Evolutionary conservation across 2,113 vertebrate species (phyloP), one percentile per base, ranked within the genome.

Genomic region (Varanus salvator): DNA sequence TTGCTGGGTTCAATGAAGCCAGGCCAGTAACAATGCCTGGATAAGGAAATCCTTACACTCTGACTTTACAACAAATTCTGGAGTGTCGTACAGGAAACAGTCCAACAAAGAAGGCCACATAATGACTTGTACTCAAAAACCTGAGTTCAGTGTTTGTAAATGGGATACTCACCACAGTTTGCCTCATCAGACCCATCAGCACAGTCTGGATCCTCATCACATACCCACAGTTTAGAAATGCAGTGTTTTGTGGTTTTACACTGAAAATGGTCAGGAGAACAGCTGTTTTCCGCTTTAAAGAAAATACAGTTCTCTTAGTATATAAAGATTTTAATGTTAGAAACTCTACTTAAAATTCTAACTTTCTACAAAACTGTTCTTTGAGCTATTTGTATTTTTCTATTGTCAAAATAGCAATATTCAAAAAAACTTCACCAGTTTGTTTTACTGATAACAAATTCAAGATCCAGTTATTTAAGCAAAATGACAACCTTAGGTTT

Each of bases 161-260:
- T 27, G 21, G 1, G 27, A 72, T 54, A 97, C 99, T 99, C 96
- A 99, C 99, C 99, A 80, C 99, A 99, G 94, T 98, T 99, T 48
- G 98, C 98, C 95, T 99, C 99, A 52, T 99, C 99, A 1, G 99
- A 99, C 34, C 99, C 99, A 50, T 99, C 99, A 6, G 99, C 98
- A 75, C 99, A 99, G 92, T 99, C 99, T 0, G 99, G 98, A 91
- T 99, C 99, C 94, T 99, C 98, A 14, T 99, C 99, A 92, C 99
- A 99, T 17, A 99, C 99, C 99, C 99, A 99, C 81, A 99, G 96
- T 93, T 99, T 99, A 94, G 99, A 99, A 96, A 99, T 99, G 95
- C 99, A 99, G 90, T 99, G 99, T 91, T 99, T 99, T 52, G 99
- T 99, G 38, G 98, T 98, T 97, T 98, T 98, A 93, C 99, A 99